Base-by-base conservation (phyloP, 1,140 invertebrate genomes). In the Cotesia vestalis region DNA sequence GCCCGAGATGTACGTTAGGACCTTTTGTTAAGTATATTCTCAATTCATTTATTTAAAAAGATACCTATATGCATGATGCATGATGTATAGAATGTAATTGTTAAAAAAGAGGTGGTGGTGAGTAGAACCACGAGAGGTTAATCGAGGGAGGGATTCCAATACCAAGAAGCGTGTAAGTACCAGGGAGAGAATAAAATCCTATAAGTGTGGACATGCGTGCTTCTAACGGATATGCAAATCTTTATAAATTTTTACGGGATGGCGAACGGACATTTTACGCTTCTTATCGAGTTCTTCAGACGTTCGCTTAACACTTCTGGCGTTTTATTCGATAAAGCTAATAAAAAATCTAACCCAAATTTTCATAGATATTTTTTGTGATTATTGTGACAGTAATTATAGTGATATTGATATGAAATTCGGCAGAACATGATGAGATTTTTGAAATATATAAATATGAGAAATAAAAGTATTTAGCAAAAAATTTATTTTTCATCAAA, bases 1-100 rank as follows among this genome's bases (percentile, higher is more conserved):
- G 40, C 6, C 40, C 11, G 6, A 46, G 40, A 71, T 62, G 69
- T 74, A 74, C 73, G 73, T 74, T 74, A 74, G 64, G 62, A 71
- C 73, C 73, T 74, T 70, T 74, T 71, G 69, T 74, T 71, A 71
- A 71, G 68, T 74, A 69, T 74, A 69, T 74, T 68, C 69, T 69
- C 64, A 74, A 74, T 74, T 71, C 73, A 69, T 66, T 55, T 46
- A 40, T 55, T 64, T 14, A 69, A 66, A 59, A 59, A 20, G 5
- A 20, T 55, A 20, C n/a, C 11, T 55, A 20, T 9, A 20, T 17
- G 20, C 17, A 14, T 20, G 17, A 59, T 11, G 17, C 9, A 59
- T 9, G 27, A 59, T 6, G 27, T 9, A 59, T 17, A 35, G 34
- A 14, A 46, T 51, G 68, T 46, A 64, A 36, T 38, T 12, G 12